Base-by-base conservation (phyloP, 2,113 vertebrate genomes). In the Tupaia tana region DNA sequence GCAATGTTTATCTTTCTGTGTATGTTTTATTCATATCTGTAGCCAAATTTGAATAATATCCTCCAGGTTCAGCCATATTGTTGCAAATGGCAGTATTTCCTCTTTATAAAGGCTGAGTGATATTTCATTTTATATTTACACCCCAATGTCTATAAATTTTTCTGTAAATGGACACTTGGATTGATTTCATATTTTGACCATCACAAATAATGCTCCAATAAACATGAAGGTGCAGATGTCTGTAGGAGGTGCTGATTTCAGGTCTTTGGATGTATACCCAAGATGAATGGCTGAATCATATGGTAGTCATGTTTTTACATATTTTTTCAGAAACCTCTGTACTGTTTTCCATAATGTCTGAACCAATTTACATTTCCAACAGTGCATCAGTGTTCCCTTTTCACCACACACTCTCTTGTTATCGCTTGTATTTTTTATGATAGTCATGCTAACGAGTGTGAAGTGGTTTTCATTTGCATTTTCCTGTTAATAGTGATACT, bases 321-420 rank as follows among this genome's bases (percentile, higher is more conserved):
- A 56, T 71, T 31, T 11, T 29, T 27, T 22, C 15, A 16, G 27
- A 9, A 15, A 9, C 11, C 19, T 22, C 4, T 20, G 19, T 3
- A 15, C 12, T 52, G 12, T 6, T 52, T 64, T 19, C 54, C 9
- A 20, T 56, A 18, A 77, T n/a, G 54, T 6, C 54, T 18, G 10
- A n/a, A 10, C 18, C 14, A 56, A n/a, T n/a, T 79, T 20, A n/a
- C 27, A n/a, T 58, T 59, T 54, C 77, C 43, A 3, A 19, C 9
- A 27, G 9, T 16, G 34, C 11, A 0, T 3, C 14, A 2, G 10
- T 8, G 4, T 10, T 63, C 6, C 43, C 6, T 52, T 34, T 13
- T 22, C 13, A 16, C 61, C 61, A 25, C 2, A 6, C 3, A 18
- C 24, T 22, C 18, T 54, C 34, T 22, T 5, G 31, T 11, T 13